phyloP scores from a whole-genome alignment of 2,888 invertebrate species.

The Xylota segnis region DNA sequence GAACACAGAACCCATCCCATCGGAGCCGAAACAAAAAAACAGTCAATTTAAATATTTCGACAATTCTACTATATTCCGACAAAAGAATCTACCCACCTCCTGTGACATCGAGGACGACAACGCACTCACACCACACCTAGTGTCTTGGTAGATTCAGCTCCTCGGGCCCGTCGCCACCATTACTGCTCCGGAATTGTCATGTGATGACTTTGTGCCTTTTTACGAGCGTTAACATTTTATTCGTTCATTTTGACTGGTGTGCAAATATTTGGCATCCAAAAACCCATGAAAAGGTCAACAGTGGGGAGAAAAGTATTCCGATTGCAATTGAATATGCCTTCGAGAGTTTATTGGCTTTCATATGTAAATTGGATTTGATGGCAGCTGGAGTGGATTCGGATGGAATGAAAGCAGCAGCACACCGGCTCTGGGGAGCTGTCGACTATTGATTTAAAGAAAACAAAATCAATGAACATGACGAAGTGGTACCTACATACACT shows the following conservation, averaged over 20 bases:
- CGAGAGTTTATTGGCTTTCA: slow-evolving; percentile 66
- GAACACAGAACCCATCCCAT: background rate
- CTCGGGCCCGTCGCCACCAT: slow-evolving; percentile 33
- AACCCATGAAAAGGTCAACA: slow-evolving; percentile 71
- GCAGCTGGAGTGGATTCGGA: slow-evolving; percentile 45
- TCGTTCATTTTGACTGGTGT: slow-evolving; percentile 45
- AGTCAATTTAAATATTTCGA: slow-evolving; percentile 65
- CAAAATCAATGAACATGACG: slow-evolving; percentile 40
- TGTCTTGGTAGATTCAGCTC: slow-evolving; percentile 1
- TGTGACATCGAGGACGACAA: background rate
- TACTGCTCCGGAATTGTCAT: slow-evolving; percentile 62
- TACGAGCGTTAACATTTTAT: slow-evolving; percentile 67
- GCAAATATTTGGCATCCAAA: slow-evolving; percentile 71
- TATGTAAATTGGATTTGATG: slow-evolving; percentile 61
- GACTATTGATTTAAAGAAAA: slow-evolving; percentile 50
- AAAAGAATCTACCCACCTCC: slow-evolving; percentile 2
- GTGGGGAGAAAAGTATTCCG: slow-evolving; percentile 28
- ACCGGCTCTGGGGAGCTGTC: background rate
- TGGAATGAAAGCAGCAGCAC: slow-evolving; percentile 24
- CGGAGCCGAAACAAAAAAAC: slow-evolving; percentile 21
- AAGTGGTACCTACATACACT: background rate
- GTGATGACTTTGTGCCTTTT: slow-evolving; percentile 64
- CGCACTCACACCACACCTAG: background rate
- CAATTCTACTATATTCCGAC: slow-evolving; percentile 21
- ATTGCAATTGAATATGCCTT: slow-evolving; percentile 51